phyloP scores from a whole-genome alignment of 2,113 vertebrate species.

The Myrmophylax atrothorax region DNA sequence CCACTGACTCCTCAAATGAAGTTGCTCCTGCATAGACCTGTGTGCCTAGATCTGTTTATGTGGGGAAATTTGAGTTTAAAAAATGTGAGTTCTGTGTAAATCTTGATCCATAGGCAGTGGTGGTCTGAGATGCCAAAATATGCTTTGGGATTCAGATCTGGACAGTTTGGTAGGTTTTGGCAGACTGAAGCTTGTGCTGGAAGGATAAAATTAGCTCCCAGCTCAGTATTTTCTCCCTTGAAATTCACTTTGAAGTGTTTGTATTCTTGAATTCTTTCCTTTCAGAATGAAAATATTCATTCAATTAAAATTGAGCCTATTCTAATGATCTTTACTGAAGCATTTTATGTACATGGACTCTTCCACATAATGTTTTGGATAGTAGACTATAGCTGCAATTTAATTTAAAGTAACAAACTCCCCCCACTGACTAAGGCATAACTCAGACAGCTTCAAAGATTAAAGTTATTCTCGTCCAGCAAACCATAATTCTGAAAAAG shows the following conservation, averaged over 20 bases:
- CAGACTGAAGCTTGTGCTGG: neutral
- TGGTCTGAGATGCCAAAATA: neutral
- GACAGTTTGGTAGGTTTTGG: neutral
- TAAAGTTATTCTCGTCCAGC: neutral
- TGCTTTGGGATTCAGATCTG: neutral
- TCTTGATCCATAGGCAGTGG: neutral
- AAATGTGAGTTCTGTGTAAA: neutral
- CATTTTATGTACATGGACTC: neutral
- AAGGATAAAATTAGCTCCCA: neutral
- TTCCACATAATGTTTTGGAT: neutral
- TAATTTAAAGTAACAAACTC: neutral
- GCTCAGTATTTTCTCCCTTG: neutral
- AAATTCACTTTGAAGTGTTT: neutral
- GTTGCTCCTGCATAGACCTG: neutral
- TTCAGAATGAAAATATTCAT: neutral
- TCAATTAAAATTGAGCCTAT: neutral
- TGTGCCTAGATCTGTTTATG: neutral
- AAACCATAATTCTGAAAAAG: neutral
- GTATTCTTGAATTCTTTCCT: neutral
- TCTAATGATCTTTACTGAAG: neutral
- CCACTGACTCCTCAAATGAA: neutral
- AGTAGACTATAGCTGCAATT: neutral
- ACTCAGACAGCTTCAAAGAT: neutral
- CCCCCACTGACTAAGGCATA: neutral
- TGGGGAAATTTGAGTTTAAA: neutral